phyloP scores from a whole-genome alignment of 2,113 vertebrate species.

The Sebastes fasciatus region DNA sequence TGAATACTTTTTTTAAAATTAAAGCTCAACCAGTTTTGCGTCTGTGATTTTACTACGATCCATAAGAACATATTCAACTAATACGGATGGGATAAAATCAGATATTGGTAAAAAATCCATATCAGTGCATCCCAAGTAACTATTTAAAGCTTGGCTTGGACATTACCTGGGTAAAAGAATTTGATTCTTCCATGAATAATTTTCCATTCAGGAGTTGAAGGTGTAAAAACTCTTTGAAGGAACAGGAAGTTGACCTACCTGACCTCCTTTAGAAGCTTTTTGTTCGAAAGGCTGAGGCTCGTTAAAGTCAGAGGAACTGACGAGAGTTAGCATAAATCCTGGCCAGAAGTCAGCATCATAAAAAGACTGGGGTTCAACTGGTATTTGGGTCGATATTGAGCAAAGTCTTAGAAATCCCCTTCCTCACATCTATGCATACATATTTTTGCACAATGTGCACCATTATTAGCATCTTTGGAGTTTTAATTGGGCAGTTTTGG shows the following conservation, averaged over 20 bases:
- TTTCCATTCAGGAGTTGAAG: not conserved
- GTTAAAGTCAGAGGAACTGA: not conserved
- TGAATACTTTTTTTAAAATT: no score
- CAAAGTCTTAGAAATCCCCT: no score
- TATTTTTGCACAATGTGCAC: not conserved
- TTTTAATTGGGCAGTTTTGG: not conserved
- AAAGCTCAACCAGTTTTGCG: no score
- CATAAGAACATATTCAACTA: no score
- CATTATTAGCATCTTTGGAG: not conserved
- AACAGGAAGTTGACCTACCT: constrained; percentile 2
- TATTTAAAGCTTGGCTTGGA: constrained; percentile 18
- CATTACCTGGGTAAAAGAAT: not conserved
- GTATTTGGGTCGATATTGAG: not conserved
- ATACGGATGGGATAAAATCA: no score
- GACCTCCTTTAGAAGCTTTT: not conserved
- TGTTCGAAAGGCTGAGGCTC: not conserved
- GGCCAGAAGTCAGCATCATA: not conserved
- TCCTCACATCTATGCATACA: not conserved
- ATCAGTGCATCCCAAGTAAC: not conserved
- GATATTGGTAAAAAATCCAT: not conserved
- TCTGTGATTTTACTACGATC: no score
- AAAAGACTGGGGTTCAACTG: constrained; percentile 20
- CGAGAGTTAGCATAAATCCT: constrained; percentile 18
- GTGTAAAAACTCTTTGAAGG: not conserved
- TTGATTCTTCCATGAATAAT: not conserved